Conservation (phyloP, 1,140 invertebrate species). For the Druon quercuslanigerum region DNA sequence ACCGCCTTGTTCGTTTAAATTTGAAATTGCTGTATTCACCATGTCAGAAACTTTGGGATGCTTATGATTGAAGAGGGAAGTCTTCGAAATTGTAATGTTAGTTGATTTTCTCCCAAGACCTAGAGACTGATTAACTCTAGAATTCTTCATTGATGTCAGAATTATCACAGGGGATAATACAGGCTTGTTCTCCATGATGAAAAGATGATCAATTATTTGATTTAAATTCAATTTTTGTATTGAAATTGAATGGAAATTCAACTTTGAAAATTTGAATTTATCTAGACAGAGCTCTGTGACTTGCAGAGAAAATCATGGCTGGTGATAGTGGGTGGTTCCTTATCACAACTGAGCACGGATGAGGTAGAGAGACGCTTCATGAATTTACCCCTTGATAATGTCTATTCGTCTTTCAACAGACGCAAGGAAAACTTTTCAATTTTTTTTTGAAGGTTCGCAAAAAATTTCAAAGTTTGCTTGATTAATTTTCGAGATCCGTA, state of each 20-base stretch:
- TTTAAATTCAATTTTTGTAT: too few species aligned
- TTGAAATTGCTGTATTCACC: slow-evolving; percentile 78
- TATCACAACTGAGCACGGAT: slow-evolving; percentile 51
- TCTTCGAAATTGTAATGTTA: slow-evolving; percentile 62
- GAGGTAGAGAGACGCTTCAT: slow-evolving; percentile 47
- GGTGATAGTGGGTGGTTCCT: not conserved
- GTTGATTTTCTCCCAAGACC: slow-evolving; percentile 72
- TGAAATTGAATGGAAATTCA: too few species aligned
- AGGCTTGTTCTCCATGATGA: not conserved
- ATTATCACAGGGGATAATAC: slow-evolving; percentile 16
- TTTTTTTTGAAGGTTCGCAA: too few species aligned
- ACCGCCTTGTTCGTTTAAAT: slow-evolving; percentile 78
- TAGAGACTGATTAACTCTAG: slow-evolving; percentile 67
- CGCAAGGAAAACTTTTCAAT: too few species aligned
- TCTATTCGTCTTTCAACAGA: too few species aligned
- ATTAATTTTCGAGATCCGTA: too few species aligned
- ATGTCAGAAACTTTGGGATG: slow-evolving; percentile 58
- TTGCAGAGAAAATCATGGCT: too few species aligned
- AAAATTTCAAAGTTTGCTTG: too few species aligned
- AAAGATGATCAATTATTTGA: not conserved
- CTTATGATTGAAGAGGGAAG: too few species aligned
- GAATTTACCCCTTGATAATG: not conserved
- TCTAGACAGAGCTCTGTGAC: too few species aligned
- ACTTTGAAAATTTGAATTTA: too few species aligned
- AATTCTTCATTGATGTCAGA: slow-evolving; percentile 37